phyloP scores from a whole-genome alignment of 2,888 invertebrate genomes.

The Hypolimnas misippus region DNA sequence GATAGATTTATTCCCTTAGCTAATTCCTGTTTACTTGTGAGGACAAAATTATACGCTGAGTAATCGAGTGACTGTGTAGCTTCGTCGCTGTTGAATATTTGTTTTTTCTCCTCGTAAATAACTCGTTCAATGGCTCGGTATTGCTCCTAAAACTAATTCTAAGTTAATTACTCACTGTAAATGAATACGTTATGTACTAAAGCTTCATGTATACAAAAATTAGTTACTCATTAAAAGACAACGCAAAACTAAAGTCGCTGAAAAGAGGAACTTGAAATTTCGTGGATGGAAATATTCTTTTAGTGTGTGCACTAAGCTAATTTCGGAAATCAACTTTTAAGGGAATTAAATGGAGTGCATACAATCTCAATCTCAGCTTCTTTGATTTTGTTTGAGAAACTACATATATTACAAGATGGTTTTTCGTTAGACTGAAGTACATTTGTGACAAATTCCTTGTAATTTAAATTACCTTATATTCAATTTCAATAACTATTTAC shows the following conservation, averaged over 20 bases:
- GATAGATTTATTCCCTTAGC: constrained; percentile 71
- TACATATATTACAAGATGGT: no score
- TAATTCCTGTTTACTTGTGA: constrained; percentile 55
- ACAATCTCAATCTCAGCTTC: no score
- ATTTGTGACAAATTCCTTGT: no score
- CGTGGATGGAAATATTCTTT: not conserved
- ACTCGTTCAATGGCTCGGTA: not conserved
- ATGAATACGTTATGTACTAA: not conserved
- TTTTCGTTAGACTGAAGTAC: no score
- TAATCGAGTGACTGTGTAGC: constrained; percentile 69
- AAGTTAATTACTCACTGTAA: constrained; percentile 1
- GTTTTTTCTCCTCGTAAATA: constrained; percentile 53
- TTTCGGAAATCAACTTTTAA: not conserved
- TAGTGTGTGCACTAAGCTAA: not conserved
- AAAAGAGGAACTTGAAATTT: not conserved
- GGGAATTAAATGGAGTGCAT: no score
- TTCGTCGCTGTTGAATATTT: constrained; percentile 60
- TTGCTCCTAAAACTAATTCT: not conserved
- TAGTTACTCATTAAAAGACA: not conserved
- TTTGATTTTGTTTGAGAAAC: no score
- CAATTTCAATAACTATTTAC: no score
- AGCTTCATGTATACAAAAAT: not conserved
- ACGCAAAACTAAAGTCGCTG: not conserved
- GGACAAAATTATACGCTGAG: constrained; percentile 77
- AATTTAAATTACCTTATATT: no score